Base-by-base conservation (phyloP, 2,888 invertebrate genomes). In the Charanyca ferruginea region DNA sequence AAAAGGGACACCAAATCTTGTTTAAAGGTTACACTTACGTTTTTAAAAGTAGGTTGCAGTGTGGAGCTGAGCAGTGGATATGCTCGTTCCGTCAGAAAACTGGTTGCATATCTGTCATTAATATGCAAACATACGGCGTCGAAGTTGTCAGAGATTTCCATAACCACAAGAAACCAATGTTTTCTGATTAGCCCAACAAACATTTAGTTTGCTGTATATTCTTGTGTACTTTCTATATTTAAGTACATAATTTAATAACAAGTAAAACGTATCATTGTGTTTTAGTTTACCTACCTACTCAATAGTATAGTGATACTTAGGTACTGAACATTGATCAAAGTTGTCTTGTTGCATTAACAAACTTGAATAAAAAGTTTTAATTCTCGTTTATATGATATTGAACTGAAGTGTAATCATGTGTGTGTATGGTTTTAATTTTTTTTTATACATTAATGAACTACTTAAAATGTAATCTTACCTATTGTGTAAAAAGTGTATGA, bases 21-120 rank as follows among this genome's bases (percentile, higher is more conserved):
- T 93, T 92, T 76, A 93, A 95, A 85, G 94, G 94, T 77, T 95
- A 93, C 75, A 95, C 94, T 20, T 95, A 94, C 80, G 89, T 93
- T 55, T 93, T 94, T 77, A 94, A 94, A 86, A 90, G 91, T 87
- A 92, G 90, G 77, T 85, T 95, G 67, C 94, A 93, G 79, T 95
- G 93, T 83, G 95, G 94, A 3, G 92, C 94, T 2, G 94, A 95
- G 68, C 95, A 95, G 82, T 94, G 95, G 94, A 91, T 91, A 60
- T 95, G 95, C 65, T 94, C 94, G 1, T 95, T 88, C 71, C 86
- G 93, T 32, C 95, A 94, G 81, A 94, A 93, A 87, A 95, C 95
- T 83, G 95, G 95, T 83, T 95, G 95, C 85, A 94, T 95, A 83
- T 94, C 94, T 8, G 86, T 92, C 57, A 95, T 95, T 76, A 95